Evolutionary conservation across 2,888 invertebrate genomes (phyloP), one percentile per base, ranked within the genome.

Genomic region (Hydropsyche betteni): DNA sequence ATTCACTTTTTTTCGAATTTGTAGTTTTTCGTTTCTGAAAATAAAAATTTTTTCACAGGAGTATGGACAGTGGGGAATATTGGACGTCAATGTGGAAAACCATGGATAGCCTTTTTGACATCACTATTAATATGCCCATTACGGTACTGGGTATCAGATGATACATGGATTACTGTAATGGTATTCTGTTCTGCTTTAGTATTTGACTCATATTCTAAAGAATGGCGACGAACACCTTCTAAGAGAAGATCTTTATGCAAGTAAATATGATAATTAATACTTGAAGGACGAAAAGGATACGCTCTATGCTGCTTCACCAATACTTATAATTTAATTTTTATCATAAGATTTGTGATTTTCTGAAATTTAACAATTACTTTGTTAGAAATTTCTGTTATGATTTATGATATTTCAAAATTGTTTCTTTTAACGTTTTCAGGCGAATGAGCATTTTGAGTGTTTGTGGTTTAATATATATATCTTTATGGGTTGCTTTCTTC

Each of bases 31-130:
- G 75, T 78, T 61, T 50, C 53, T 0, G 55, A 16, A 52, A 71
- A 52, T 2, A 1, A 52, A 58, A 58, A 1, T 58, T 33, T 33
- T 4, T 44, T 44, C 10, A 44, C 83, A 96, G 98, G 97, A 80
- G 94, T 96, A 0, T 94, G 96, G 92, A 88, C 92, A 0, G 94
- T 97, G 7, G 97, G 97, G 36, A 98, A 97, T 82, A 92, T 97
- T 79, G 97, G 97, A 0, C 89, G 92, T 1, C 93, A 97, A 82
- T 87, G 89, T 81, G 96, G 96, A 0, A 85, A 88, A 0, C 86
- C 95, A 50, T 91, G 91, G 86, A 89, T 91, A 82, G 89, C 94
- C 0, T 82, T 96, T 0, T 72, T 90, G 0, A 91, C 90, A 0
- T 91, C 97, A 0, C 92, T 92, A 80, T 80, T 87, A 0, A 84